These are phyloP conservation scores for Cepaea nemoralis DNA, from an alignment of 1,140 invertebrate species.

Conservation along the genomic window DNA sequence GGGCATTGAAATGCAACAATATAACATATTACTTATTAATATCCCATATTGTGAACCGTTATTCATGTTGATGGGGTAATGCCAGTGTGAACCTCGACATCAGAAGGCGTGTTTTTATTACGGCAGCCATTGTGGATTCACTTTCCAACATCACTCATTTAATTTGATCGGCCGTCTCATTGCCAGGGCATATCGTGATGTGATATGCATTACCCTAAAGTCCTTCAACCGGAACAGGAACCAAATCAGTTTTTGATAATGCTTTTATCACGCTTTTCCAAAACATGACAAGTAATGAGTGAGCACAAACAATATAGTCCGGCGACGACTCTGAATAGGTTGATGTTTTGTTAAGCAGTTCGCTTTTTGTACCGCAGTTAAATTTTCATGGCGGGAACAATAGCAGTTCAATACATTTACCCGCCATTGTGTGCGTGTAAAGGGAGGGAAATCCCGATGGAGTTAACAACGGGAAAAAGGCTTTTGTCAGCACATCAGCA, in stretches of 20 bases:
- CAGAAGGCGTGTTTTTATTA: conserved; percentile 1
- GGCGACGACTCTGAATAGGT: too few species aligned
- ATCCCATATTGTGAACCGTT: background rate
- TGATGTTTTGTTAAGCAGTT: conserved; percentile 22
- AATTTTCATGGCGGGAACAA: background rate
- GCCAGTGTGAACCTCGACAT: background rate
- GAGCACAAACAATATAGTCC: background rate
- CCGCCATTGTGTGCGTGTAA: background rate
- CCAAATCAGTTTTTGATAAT: conserved; percentile 5
- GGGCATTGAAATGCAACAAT: background rate
- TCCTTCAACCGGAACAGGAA: background rate
- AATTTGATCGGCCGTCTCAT: conserved; percentile 20
- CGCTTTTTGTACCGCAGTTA: conserved; percentile 5
- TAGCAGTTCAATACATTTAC: background rate
- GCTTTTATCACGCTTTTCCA: background rate
- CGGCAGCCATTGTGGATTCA: background rate
- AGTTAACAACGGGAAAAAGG: background rate
- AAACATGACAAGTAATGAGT: background rate
- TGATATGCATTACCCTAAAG: background rate
- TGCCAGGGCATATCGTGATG: background rate
- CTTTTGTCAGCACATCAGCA: background rate
- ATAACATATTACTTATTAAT: conserved; percentile 36
- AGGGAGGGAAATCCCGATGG: background rate
- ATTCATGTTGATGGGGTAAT: conserved; percentile 16
- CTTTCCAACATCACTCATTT: conserved; percentile 21